phyloP scores from a whole-genome alignment of 1,140 invertebrate species.

The Drosophila triauraria region DNA sequence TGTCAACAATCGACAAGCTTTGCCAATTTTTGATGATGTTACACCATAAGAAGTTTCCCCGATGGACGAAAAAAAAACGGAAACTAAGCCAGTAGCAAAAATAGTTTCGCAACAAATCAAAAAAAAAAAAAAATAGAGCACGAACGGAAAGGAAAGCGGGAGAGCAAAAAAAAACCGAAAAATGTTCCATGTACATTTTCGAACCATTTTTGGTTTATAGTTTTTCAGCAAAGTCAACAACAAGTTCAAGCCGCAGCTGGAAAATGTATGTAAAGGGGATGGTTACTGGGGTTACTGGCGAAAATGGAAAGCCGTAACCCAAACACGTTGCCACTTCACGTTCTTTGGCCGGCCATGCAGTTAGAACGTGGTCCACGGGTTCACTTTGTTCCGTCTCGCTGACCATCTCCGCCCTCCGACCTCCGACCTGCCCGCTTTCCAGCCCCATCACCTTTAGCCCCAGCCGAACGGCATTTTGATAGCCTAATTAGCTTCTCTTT shows the following conservation, averaged over 20 bases:
- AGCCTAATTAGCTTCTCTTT: constrained; percentile 81
- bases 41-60: constrained; percentile 63
- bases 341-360: constrained; percentile 38
- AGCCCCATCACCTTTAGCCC: constrained; percentile 21
- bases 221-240: constrained; percentile 60
- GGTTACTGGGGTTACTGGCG: constrained; percentile 4
- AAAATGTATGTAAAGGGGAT: constrained; percentile 29
- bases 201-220: constrained; percentile 56
- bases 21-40: constrained; percentile 63
- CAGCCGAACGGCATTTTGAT: constrained; percentile 73
- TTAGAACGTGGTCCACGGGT: constrained; percentile 37
- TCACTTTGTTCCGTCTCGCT: constrained; percentile 61
- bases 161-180: constrained; percentile 28
- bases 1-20: constrained; percentile 77
- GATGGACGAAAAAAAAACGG: constrained; percentile 4
- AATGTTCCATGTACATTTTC: constrained; percentile 56
- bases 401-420: constrained; percentile 15
- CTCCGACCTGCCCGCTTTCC: not conserved
- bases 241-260: constrained; percentile 59
- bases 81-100: constrained; percentile 41
- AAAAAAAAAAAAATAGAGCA: constrained; percentile 33
- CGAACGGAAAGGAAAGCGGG: constrained; percentile 14
- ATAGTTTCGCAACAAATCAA: constrained; percentile 73
- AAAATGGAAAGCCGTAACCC: constrained; percentile 47
- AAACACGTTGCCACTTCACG: constrained; percentile 57